Percentiles rank a stretch among this genome's conserved stretches.
phyloP scores from a whole-genome alignment of 2,888 invertebrate genomes.

The Notodonta ziczac region DNA sequence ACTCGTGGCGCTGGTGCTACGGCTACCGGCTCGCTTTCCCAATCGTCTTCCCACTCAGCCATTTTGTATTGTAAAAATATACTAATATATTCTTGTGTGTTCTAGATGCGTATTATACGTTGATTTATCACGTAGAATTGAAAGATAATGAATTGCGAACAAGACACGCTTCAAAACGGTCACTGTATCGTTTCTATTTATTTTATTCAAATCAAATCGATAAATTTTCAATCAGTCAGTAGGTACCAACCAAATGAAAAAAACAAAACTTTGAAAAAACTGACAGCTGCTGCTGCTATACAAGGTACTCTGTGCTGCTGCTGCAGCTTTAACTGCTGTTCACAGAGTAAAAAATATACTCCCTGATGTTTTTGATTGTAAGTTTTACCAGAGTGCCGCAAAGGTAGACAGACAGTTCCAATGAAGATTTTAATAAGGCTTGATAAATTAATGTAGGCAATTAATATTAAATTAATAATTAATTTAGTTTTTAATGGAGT shows the following conservation, averaged over 20 bases:
- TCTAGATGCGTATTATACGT: neutral
- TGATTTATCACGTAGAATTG: neutral
- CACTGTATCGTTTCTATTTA: neutral
- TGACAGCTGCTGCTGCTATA: too few species aligned
- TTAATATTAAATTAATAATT: too few species aligned
- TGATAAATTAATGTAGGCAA: too few species aligned
- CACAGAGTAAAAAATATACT: too few species aligned
- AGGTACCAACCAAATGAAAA: slow-evolving; percentile 3
- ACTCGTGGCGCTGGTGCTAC: slow-evolving; percentile 37
- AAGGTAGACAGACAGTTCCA: too few species aligned
- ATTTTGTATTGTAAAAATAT: slow-evolving; percentile 37
- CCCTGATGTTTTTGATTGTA: too few species aligned
- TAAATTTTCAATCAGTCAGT: slow-evolving; percentile 4
- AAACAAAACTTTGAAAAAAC: slow-evolving; percentile 5
- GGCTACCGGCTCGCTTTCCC: slow-evolving; percentile 51
- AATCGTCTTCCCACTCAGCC: slow-evolving; percentile 67
- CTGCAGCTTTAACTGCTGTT: too few species aligned
- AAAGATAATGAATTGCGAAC: neutral
- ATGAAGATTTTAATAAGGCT: too few species aligned
- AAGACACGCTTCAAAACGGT: neutral
- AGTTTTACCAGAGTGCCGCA: too few species aligned
- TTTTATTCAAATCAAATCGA: slow-evolving; percentile 26
- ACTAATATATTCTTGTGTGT: too few species aligned
- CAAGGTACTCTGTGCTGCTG: too few species aligned
- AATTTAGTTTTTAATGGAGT: too few species aligned